Conservation (phyloP, 2,797 vertebrate species). For the Pangasius krempfi region DNA sequence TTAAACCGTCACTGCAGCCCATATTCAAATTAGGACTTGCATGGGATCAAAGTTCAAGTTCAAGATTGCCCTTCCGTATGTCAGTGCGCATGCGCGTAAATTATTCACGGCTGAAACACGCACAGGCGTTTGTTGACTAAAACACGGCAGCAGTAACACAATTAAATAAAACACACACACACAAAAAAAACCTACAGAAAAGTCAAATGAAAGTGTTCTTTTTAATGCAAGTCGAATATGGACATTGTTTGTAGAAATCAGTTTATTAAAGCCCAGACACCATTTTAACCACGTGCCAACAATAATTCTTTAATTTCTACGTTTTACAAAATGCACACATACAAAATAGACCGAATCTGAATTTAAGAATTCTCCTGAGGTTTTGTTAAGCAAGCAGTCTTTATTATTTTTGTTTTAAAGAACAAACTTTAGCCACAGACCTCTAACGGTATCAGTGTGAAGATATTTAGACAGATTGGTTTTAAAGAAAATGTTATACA, state of each 20-base stretch:
- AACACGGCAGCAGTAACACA: background rate
- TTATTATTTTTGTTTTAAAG: background rate
- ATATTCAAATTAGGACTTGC: slow-evolving; percentile 29
- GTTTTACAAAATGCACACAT: background rate
- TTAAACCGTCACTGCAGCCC: background rate
- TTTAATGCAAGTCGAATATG: background rate
- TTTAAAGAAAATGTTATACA: background rate
- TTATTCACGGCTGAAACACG: background rate
- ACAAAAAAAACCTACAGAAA: background rate
- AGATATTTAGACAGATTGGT: background rate
- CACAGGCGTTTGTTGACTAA: background rate
- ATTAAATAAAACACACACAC: background rate
- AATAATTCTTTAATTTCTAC: background rate
- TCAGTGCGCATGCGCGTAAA: slow-evolving; percentile 18
- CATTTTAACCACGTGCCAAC: background rate
- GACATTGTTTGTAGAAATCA: background rate
- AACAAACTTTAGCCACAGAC: background rate
- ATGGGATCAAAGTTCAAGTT: slow-evolving; percentile 57
- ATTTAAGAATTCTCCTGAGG: background rate
- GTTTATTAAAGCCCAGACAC: background rate
- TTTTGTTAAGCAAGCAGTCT: background rate
- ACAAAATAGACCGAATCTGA: background rate
- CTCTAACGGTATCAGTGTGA: no score
- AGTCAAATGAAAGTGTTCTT: background rate
- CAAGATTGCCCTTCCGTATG: slow-evolving; percentile 40